A percentile compares a stretch with the other conserved stretches of the same genome.
These are phyloP conservation scores for Zelleria hepariella DNA, from an alignment of 2,888 invertebrate genomes.

Conservation along the genomic window DNA sequence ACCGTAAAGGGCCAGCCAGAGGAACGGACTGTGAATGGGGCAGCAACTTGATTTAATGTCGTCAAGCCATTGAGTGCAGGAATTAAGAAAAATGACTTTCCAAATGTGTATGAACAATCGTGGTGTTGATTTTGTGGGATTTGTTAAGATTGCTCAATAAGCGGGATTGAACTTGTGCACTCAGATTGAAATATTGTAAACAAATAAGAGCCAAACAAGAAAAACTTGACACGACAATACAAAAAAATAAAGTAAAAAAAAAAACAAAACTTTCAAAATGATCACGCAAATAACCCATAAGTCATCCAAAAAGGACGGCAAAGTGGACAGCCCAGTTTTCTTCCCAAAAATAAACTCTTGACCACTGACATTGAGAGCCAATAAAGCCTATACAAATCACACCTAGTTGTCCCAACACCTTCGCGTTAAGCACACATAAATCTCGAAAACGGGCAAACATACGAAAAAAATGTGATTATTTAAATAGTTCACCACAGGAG, in stretches of 20 bases:
- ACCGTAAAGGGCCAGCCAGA: slow-evolving; percentile 35
- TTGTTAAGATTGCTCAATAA: background rate
- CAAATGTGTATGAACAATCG: slow-evolving; percentile 3
- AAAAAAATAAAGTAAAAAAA: background rate
- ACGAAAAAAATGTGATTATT: slow-evolving; percentile 50
- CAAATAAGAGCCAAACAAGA: background rate
- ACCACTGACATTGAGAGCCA: slow-evolving; percentile 44
- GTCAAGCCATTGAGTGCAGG: slow-evolving; percentile 27
- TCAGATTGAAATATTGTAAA: background rate
- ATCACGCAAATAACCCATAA: slow-evolving; percentile 5
- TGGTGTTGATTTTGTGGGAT: background rate
- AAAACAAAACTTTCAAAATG: background rate
- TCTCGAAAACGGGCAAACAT: slow-evolving; percentile 61
- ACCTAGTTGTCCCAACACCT: slow-evolving; percentile 57
- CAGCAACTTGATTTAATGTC: slow-evolving; percentile 27
- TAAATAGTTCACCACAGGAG: slow-evolving; percentile 45
- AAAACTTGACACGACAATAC: background rate
- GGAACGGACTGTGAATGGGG: slow-evolving; percentile 12
- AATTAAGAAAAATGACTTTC: slow-evolving; percentile 9
- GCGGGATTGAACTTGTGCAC: background rate
- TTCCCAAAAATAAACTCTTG: slow-evolving; percentile 7
- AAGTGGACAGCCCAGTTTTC: background rate
- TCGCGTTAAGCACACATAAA: slow-evolving; percentile 62
- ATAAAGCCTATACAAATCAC: slow-evolving; percentile 57
- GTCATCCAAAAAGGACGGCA: background rate